Evolutionary conservation across 2,888 invertebrate species (phyloP).

Genomic region (Andrena praecox): DNA sequence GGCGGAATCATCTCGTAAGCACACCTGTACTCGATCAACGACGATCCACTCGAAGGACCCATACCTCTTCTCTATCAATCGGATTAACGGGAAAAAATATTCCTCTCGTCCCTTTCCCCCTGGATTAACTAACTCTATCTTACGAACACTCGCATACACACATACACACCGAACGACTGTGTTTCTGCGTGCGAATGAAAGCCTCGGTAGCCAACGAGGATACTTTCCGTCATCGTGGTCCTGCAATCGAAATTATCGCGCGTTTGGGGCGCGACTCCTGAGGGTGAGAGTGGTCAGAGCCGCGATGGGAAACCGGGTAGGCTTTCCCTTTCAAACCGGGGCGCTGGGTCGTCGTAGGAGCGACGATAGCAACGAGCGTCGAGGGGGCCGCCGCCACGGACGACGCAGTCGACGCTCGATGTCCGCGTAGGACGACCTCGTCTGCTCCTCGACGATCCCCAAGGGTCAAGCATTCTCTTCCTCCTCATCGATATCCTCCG

Average conservation of each 20-base stretch:
- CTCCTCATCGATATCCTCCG: conserved; percentile 82
- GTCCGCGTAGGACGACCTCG: conserved; percentile 75
- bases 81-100: conserved; percentile 3
- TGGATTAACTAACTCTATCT: not conserved
- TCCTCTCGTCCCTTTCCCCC: not conserved
- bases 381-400: conserved; percentile 71
- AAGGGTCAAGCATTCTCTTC: conserved; percentile 79
- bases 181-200: conserved; percentile 58
- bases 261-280: not conserved
- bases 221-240: conserved; percentile 61
- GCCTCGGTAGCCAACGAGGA: conserved; percentile 42
- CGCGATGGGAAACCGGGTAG: not conserved
- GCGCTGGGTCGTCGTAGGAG: conserved; percentile 81
- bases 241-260: conserved; percentile 15
- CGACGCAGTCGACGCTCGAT: conserved; percentile 72
- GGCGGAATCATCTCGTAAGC: not conserved
- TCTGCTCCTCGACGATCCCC: conserved; percentile 73
- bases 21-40: not conserved
- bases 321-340: conserved; percentile 74
- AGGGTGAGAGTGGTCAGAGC: not conserved
- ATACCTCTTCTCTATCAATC: not conserved
- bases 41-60: not conserved
- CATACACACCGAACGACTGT: not conserved
- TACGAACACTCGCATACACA: not conserved
- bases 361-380: conserved; percentile 78